Evolutionary conservation across 2,888 invertebrate genomes (phyloP), one percentile per base, ranked within the genome.

Genomic region (Hirtodrosophila duncani): DNA sequence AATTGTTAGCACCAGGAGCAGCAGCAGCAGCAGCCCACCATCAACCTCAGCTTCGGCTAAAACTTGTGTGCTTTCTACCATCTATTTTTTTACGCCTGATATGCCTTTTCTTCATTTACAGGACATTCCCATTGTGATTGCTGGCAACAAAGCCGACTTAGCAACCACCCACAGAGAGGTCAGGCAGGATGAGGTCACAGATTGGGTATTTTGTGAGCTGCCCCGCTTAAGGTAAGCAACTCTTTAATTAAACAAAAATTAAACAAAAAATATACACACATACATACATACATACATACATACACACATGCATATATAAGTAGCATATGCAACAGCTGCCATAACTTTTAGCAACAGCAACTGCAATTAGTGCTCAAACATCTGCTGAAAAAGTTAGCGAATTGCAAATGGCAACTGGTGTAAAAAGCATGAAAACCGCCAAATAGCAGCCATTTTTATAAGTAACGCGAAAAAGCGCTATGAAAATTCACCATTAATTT

Each of bases 41-140:
- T n/a, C n/a, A n/a, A n/a, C n/a, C n/a, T n/a, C n/a, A 37, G 21
- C 29, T 26, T 13, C 11, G 6, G 6, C 24, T 8, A n/a, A n/a
- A n/a, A 18, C 7, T 38, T 8, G 29, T 16, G 11, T 18, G 10
- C 13, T 29, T 24, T 43, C 43, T 33, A 46, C 67, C 62, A 67
- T 68, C 58, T 48, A 51, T 31, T 24, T 1, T 45, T 23, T 39
- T 29, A 42, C 17, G 4, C 20, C 31, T 45, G 34, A 27, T 24
- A 26, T 24, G 23, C 13, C 37, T 20, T 11, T 41, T 9, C 8
- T 18, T 14, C 10, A 18, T 20, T 34, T 36, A 63, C 89, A 93
- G 89, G 93, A 94, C 71, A 91, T 96, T 51, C 96, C 96, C 21
- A 93, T 94, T 75, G 94, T 96, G 18, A 91, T 96, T 44, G 94